Base-by-base conservation (phyloP, 2,797 vertebrate species). In the Rhinichthys osculus region DNA sequence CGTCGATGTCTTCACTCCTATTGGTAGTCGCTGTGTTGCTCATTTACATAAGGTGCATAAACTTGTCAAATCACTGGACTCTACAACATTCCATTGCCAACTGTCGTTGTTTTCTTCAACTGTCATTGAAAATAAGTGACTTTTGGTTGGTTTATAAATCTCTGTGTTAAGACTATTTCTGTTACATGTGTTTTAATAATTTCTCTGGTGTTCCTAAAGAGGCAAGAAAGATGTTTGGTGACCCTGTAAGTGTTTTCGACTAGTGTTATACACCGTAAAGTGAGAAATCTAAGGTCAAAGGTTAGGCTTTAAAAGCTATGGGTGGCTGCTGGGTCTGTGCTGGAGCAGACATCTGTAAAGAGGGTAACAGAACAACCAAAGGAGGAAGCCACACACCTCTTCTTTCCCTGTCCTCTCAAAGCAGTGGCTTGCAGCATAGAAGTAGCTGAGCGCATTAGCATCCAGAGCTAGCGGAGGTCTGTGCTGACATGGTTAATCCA, bases 401-500 rank as follows among this genome's bases (percentile, higher is more conserved):
- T 70, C 57, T 78, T 72, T 64, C 57, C 4, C 59, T 62, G 57
- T 40, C 30, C 77, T 87, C 77, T 87, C 77, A 87, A 86, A 84
- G 72, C 74, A 52, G 47, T 81, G 84, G 80, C 81, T 86, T 84
- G 81, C 87, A 86, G 59, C n/a, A 67, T 27, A 78, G 71, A 57
- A 84, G 83, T 73, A 70, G 78, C 85, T 84, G 81, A 86, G 76
- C 59, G 76, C 80, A 80, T 86, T 85, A 87, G 86, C 89, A 86
- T 86, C 57, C 78, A 87, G 47, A 87, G 62, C 86, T 47, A 89
- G 88, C 80, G 40, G 35, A 82, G 86, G 73, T 91, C 88, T 88
- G 89, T 70, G 52, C 82, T 90, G 88, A 91, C 89, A 88, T 9
- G 47, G 88, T 73, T 91, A 90, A 92, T 91, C 91, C 88, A 73